A percentile compares a stretch with the other conserved stretches of the same genome.
phyloP scores from a whole-genome alignment of 2,797 vertebrate genomes.

The Enteromius argenteus region DNA sequence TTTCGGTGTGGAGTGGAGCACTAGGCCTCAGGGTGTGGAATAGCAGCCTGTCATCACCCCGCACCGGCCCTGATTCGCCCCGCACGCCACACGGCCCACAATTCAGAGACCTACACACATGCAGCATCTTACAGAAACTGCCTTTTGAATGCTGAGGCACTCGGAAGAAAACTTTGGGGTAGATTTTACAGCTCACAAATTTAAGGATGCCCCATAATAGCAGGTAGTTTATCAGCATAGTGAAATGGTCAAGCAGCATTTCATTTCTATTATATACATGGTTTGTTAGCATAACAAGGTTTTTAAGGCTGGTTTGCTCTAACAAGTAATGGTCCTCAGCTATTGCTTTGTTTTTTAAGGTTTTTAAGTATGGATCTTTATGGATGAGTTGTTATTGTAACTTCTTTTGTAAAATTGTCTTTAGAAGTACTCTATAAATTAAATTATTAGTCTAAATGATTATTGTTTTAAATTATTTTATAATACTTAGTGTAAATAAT shows the following conservation, averaged over 20 bases:
- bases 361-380: not conserved
- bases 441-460: not conserved
- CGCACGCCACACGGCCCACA: not conserved
- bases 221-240: not conserved
- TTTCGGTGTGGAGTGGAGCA: conserved; percentile 22
- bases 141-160: not conserved
- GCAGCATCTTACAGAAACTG: not conserved
- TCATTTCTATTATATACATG: not conserved
- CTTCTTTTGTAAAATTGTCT: not conserved
- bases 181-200: conserved; percentile 23
- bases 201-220: not conserved
- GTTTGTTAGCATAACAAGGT: not conserved
- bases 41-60: conserved; percentile 55
- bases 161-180: not conserved
- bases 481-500: not conserved
- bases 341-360: not conserved
- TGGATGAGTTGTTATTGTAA: not conserved
- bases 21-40: conserved; percentile 53
- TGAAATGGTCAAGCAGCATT: not conserved
- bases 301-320: not conserved
- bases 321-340: too few species aligned
- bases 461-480: not conserved
- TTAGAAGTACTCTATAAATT: not conserved
- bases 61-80: conserved; percentile 15
- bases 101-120: conserved; percentile 1